Conservation (phyloP, 2,113 vertebrate species). For the Uria lomvia region DNA sequence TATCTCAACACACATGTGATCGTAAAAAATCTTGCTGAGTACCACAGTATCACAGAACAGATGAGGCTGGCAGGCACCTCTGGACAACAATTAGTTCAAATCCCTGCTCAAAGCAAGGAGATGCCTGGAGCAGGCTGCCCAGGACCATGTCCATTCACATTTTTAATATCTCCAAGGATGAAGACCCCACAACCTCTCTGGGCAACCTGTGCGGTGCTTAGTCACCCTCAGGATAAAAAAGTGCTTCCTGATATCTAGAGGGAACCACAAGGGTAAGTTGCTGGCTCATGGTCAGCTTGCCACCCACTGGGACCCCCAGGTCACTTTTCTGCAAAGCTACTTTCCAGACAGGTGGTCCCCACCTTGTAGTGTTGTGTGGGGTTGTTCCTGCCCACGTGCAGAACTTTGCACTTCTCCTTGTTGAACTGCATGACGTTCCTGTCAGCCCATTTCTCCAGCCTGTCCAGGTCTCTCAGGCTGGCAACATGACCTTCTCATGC, state of each 20-base stretch:
- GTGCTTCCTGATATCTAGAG: background rate
- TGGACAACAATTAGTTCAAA: background rate
- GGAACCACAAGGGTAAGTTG: background rate
- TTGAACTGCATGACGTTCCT: background rate
- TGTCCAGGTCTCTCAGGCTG: background rate
- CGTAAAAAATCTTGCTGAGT: background rate
- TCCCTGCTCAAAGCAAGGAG: background rate
- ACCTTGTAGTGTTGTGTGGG: background rate
- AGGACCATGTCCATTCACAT: background rate
- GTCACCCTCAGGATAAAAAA: background rate
- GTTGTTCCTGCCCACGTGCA: background rate
- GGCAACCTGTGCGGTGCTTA: background rate
- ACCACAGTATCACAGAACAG: background rate
- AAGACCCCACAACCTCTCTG: background rate
- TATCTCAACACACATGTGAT: background rate
- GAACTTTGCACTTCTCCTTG: background rate
- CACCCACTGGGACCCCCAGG: background rate
- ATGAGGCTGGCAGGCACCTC: background rate
- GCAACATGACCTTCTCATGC: fast-evolving
- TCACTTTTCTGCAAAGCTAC: background rate
- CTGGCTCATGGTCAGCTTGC: background rate
- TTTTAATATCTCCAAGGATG: background rate
- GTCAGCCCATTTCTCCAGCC: background rate
- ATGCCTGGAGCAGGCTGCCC: background rate
- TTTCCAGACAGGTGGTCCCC: background rate